Conservation (phyloP, 1,140 invertebrate species). For the Apolygus lucorum region DNA sequence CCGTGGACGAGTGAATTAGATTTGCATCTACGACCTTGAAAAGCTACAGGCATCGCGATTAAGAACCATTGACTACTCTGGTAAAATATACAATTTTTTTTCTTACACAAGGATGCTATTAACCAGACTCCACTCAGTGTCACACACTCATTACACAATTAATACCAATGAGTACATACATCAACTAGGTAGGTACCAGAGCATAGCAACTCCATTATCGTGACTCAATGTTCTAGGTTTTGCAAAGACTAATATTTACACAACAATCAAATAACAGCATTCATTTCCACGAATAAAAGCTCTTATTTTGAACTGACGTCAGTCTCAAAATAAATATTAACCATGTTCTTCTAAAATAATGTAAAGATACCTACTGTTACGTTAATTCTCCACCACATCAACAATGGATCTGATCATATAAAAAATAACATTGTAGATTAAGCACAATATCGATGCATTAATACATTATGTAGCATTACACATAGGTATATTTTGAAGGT, state of each 20-base stretch:
- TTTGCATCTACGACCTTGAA: no score
- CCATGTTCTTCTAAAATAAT: background rate
- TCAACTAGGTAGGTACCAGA: background rate
- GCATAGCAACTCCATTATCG: background rate
- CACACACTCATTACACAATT: background rate
- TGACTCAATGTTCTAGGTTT: background rate
- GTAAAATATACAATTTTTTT: background rate
- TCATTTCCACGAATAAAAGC: background rate
- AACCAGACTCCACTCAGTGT: no score
- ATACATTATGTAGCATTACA: background rate
- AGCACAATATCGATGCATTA: background rate
- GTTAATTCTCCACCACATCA: background rate
- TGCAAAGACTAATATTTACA: background rate
- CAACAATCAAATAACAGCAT: background rate
- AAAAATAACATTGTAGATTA: background rate
- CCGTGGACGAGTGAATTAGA: no score
- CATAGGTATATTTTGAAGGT: background rate
- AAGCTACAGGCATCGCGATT: no score
- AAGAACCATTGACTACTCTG: background rate
- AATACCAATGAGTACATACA: background rate
- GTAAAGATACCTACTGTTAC: background rate
- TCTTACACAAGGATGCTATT: background rate
- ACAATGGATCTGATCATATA: background rate
- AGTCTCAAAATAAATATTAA: constrained; percentile 3
- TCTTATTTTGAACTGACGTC: constrained; percentile 8